Conservation (phyloP, 2,113 vertebrate species). For the Ondatra zibethicus region DNA sequence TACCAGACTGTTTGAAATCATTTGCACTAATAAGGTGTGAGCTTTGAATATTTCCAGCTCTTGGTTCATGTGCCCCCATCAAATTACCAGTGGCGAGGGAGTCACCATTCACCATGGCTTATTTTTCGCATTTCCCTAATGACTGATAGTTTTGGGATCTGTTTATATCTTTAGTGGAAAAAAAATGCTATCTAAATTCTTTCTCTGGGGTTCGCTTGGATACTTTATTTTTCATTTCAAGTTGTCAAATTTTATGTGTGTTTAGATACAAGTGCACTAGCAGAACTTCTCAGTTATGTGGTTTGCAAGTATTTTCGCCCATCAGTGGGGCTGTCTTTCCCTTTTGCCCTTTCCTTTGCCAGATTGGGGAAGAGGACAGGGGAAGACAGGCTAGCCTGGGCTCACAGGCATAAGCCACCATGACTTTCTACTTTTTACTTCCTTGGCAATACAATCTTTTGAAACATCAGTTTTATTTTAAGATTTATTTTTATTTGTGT, state of each 20-base stretch:
- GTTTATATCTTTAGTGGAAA: neutral
- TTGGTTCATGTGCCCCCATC: neutral
- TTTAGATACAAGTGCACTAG: neutral
- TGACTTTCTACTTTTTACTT: neutral
- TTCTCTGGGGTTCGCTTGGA: neutral
- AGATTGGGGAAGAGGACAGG: too few species aligned
- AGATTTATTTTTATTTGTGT: neutral
- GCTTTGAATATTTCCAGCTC: neutral
- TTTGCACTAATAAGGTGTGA: neutral
- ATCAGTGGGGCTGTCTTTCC: neutral
- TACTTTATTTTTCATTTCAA: constrained; percentile 19
- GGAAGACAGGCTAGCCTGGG: neutral
- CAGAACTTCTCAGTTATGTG: neutral
- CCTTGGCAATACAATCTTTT: neutral
- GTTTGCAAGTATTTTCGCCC: neutral
- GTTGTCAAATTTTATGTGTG: neutral
- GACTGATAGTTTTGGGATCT: neutral
- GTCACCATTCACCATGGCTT: neutral
- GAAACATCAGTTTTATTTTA: constrained; percentile 1
- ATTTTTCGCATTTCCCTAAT: constrained; percentile 14
- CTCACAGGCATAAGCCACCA: neutral
- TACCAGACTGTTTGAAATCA: neutral
- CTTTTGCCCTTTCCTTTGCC: neutral
- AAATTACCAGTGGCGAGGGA: neutral
- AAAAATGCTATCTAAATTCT: neutral